phyloP scores from a whole-genome alignment of 2,797 vertebrate species.

The Zalophus californianus region DNA sequence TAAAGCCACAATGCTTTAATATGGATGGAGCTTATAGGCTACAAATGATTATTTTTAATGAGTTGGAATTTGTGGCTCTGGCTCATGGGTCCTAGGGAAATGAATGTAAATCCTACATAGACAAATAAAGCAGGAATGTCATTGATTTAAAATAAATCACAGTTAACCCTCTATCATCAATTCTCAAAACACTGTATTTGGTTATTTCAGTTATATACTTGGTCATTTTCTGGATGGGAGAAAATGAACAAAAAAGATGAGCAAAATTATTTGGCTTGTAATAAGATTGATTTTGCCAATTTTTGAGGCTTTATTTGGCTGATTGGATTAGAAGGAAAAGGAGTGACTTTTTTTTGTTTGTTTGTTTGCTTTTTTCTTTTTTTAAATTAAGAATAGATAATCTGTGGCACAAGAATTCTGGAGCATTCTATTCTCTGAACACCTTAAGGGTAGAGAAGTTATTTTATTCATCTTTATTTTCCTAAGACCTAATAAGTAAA shows the following conservation, averaged over 20 bases:
- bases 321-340: background rate
- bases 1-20: conserved; percentile 57
- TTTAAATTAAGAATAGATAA: background rate
- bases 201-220: background rate
- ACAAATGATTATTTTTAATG: conserved; percentile 66
- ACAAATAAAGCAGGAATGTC: conserved; percentile 46
- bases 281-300: background rate
- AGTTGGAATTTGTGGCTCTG: conserved; percentile 54
- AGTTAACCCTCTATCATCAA: background rate
- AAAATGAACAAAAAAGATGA: background rate
- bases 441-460: background rate
- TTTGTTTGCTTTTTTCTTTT: background rate
- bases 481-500: background rate
- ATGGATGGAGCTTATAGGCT: background rate
- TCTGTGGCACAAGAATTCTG: background rate
- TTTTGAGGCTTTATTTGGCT: background rate
- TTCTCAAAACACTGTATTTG: background rate
- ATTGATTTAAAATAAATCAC: conserved; percentile 62
- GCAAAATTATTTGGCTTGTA: background rate
- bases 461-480: background rate
- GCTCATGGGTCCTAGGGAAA: conserved; percentile 48
- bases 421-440: background rate
- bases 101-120: conserved; percentile 54
- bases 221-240: background rate
- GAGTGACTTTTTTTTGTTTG: background rate